Evolutionary conservation across 2,888 invertebrate species (phyloP), one percentile per base, ranked within the genome.

Genomic region (Octonoba sinensis): DNA sequence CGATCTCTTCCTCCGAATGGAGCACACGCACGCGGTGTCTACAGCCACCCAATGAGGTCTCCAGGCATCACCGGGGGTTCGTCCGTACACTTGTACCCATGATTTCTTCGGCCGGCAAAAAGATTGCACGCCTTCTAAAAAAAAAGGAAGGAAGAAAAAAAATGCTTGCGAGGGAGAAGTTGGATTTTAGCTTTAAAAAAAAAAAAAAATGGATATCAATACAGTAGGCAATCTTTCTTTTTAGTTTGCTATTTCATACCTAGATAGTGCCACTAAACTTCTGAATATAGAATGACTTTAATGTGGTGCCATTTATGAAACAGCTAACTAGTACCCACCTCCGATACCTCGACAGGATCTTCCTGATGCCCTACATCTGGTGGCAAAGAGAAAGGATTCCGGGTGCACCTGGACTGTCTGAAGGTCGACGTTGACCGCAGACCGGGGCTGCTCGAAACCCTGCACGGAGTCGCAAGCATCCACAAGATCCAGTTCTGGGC

Each of bases 51-150:
- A 84, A 16, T 84, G 84, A 2, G 83, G 81, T 47, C 79, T 73
- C 84, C 84, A 84, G 46, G 72, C 70, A 60, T 79, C 84, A 36
- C 82, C 83, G 3, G 69, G 70, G 18, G 72, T 74, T 16, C 83
- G 62, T 13, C 84, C 84, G n/a, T 83, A 83, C 20, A 83, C 81
- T 60, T 84, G 84, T 16, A 84, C 77, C 84, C 84, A 84, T 6
- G 84, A 83, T 24, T 83, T 84, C 59, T 84, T 84, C 11, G 83
- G 81, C 44, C 83, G 69, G 47, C 84, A 84, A n/a, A 83, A 62
- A 6, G 81, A 83, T 15, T 73, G 67, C 12, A 73, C 47, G 15
- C 60, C 73, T 13, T 74, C 84, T 84, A 59, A 8, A 62, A 27
- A 44, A 44, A 62, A 24, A 36, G 0, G 27, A n/a, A 36, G 36